Evolutionary conservation across 2,113 vertebrate species (phyloP).

Genomic region (Microcebus ravelobensis): DNA sequence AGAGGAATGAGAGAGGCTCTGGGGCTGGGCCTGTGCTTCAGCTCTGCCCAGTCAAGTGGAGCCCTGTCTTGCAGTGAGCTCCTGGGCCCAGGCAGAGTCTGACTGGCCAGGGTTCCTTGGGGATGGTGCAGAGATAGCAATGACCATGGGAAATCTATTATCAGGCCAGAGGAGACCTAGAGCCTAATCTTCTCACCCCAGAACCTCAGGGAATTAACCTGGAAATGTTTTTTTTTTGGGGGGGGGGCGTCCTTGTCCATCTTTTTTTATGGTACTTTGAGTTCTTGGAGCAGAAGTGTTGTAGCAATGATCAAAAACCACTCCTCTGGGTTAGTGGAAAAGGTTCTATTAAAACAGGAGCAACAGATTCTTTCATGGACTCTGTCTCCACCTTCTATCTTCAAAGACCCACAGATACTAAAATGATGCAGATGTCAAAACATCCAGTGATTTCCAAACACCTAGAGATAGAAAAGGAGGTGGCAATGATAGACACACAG

Average conservation of each 20-base stretch:
- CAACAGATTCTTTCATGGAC: neutral
- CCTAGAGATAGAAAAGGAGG: neutral
- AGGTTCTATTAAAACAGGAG: neutral
- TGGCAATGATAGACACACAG: fast-evolving
- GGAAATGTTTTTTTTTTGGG: too few relatives aligned
- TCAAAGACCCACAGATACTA: neutral
- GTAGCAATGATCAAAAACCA: neutral
- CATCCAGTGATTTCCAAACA: neutral
- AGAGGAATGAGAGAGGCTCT: neutral
- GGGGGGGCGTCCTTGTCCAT: too few relatives aligned
- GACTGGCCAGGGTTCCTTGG: neutral
- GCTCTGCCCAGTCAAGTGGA: neutral
- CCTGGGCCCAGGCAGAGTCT: too few relatives aligned
- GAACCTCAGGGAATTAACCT: neutral
- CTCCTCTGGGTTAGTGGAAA: neutral
- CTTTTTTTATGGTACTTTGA: neutral
- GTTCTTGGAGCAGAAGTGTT: neutral
- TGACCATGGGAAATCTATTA: neutral
- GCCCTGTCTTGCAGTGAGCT: neutral
- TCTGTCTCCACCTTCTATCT: neutral
- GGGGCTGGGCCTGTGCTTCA: too few relatives aligned
- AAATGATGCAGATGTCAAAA: neutral
- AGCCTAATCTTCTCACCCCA: neutral
- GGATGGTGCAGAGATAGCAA: neutral
- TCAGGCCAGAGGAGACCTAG: neutral